These are phyloP conservation scores for Caenorhabditis auriculariae DNA, from an alignment of 2,888 invertebrate genomes.

Conservation along the genomic window DNA sequence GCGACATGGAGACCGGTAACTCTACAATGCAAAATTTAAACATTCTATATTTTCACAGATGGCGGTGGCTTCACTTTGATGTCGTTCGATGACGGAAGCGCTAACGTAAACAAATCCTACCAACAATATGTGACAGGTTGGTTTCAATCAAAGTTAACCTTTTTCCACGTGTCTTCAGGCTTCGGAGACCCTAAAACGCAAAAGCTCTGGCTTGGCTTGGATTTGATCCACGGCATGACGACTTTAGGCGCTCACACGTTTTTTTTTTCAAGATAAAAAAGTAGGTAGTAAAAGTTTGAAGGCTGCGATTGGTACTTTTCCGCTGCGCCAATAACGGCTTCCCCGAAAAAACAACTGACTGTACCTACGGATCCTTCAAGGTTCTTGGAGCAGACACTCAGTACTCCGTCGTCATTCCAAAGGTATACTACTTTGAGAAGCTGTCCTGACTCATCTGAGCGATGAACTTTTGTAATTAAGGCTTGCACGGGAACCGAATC, in stretches of 20 bases:
- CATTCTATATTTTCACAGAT: too few relatives aligned
- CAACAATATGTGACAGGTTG: neutral
- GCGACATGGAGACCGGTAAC: slow-evolving; percentile 23
- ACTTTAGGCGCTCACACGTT: slow-evolving; percentile 31
- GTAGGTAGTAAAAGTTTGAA: slow-evolving; percentile 5
- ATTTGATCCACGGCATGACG: slow-evolving; percentile 41
- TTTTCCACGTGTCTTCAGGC: too few relatives aligned
- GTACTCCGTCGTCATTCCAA: slow-evolving; percentile 39
- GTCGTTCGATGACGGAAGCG: slow-evolving; percentile 21
- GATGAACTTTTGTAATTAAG: neutral
- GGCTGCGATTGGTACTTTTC: slow-evolving; percentile 38
- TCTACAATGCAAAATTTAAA: too few relatives aligned
- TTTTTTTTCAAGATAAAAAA: neutral
- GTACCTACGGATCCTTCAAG: slow-evolving; percentile 38
- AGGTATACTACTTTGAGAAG: slow-evolving; percentile 1
- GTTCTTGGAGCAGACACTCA: slow-evolving; percentile 26
- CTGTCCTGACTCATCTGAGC: too few relatives aligned
- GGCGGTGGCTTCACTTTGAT: slow-evolving; percentile 50
- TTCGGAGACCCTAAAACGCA: slow-evolving; percentile 36
- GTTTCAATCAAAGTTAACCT: too few relatives aligned
- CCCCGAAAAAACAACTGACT: slow-evolving; percentile 30
- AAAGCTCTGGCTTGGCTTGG: slow-evolving; percentile 45
- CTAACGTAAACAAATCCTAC: slow-evolving; percentile 25
- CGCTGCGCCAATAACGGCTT: slow-evolving; percentile 34
- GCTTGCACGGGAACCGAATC: slow-evolving; percentile 45